Evolutionary conservation across 2,888 invertebrate species (phyloP).

Genomic region (Thymelicus lineola): DNA sequence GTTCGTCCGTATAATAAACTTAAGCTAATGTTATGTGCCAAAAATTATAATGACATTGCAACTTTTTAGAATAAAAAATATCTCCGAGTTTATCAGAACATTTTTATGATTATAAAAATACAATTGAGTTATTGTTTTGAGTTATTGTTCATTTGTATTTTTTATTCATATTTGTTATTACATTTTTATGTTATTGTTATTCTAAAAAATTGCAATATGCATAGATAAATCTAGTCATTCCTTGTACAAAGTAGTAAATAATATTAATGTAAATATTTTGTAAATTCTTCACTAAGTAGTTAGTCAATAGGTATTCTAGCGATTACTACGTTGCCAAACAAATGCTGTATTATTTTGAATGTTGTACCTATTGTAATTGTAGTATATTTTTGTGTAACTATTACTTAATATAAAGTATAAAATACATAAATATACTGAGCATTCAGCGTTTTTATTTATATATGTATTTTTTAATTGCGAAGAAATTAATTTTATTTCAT

Average conservation of each 20-base stretch:
- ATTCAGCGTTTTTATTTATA: conserved; percentile 24
- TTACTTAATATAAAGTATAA: conserved; percentile 50
- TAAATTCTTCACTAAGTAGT: conserved; percentile 55
- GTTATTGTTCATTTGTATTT: conserved; percentile 16
- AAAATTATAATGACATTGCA: conserved; percentile 44
- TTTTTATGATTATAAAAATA: neutral
- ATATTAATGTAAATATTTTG: conserved; percentile 53
- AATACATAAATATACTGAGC: conserved; percentile 53
- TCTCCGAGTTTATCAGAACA: neutral
- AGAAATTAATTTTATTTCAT: no score
- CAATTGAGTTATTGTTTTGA: neutral
- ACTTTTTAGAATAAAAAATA: conserved; percentile 42
- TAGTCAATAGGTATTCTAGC: conserved; percentile 46
- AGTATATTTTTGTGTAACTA: conserved; percentile 77
- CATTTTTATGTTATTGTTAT: conserved; percentile 27
- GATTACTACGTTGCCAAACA: conserved; percentile 47
- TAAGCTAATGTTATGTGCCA: conserved; percentile 48
- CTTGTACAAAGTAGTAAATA: conserved; percentile 74
- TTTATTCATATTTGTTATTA: conserved; percentile 12
- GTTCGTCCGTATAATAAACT: conserved; percentile 40
- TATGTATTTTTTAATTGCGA: neutral
- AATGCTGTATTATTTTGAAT: conserved; percentile 58
- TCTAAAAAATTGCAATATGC: conserved; percentile 48
- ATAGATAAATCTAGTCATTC: conserved; percentile 71
- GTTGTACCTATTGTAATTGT: conserved; percentile 60